These are phyloP conservation scores for Thumatha senex DNA, from an alignment of 2,888 invertebrate species.

Conservation along the genomic window DNA sequence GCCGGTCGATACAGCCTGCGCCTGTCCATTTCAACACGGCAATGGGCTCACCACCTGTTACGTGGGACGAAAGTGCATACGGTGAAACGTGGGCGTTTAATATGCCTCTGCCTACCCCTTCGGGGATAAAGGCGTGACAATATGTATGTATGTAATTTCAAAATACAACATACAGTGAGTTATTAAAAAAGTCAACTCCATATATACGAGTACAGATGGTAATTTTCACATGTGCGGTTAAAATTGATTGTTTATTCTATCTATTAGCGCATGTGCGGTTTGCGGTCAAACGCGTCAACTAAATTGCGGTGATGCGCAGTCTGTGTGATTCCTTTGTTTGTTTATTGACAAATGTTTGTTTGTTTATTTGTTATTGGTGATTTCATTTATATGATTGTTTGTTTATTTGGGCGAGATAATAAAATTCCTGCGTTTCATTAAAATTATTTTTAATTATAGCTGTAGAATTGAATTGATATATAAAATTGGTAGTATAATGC, in stretches of 20 bases:
- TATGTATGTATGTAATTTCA: too few species aligned
- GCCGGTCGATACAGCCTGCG: too few species aligned
- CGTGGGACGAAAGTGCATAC: too few species aligned
- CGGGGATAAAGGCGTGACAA: too few species aligned
- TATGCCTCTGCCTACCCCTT: too few species aligned
- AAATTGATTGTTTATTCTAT: conserved; percentile 20
- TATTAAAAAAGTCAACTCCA: background rate
- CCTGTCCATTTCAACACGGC: too few species aligned
- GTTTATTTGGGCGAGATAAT: conserved; percentile 3
- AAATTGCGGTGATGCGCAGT: conserved; percentile 4
- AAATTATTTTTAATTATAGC: background rate
- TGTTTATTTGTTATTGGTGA: conserved; percentile 21
- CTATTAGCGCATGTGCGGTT: conserved; percentile 29
- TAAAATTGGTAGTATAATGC: background rate
- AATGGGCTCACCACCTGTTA: too few species aligned
- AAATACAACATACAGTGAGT: too few species aligned
- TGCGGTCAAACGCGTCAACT: conserved; percentile 17
- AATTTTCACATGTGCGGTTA: conserved; percentile 8
- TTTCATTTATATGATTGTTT: conserved; percentile 24
- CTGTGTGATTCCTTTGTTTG: conserved; percentile 27
- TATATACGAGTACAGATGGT: background rate
- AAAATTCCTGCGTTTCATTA: conserved; percentile 6
- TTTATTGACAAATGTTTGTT: conserved; percentile 22
- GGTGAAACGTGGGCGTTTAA: too few species aligned
- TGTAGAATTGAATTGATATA: background rate